Percentiles rank a stretch among this genome's conserved stretches.
These are phyloP conservation scores for Adrianichthys oophorus DNA, from an alignment of 2,797 vertebrate genomes.

Conservation along the genomic window DNA sequence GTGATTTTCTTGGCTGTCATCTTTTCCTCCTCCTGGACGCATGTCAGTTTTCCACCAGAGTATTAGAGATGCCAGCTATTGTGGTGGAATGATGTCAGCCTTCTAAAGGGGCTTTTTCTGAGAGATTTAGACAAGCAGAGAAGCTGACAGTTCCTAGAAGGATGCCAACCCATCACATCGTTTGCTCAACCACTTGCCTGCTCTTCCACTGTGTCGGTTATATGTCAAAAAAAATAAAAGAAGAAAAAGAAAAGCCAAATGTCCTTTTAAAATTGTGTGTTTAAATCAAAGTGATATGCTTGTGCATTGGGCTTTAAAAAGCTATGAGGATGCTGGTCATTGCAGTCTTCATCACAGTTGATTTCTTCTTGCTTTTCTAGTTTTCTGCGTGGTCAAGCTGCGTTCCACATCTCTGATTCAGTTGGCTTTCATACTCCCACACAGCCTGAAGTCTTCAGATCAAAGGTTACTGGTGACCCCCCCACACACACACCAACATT, in stretches of 20 bases:
- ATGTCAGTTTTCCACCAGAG: conserved; percentile 64
- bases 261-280: conserved; percentile 49
- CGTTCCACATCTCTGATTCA: conserved; percentile 6
- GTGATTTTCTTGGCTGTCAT: conserved; percentile 47
- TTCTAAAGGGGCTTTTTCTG: conserved; percentile 44
- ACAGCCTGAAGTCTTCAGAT: no score
- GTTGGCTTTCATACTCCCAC: no score
- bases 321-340: conserved; percentile 32
- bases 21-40: conserved; percentile 44
- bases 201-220: conserved; percentile 43
- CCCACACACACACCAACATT: no score
- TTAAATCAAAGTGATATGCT: conserved; percentile 30
- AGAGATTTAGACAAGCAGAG: conserved; percentile 38
- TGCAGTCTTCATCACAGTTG: conserved; percentile 25
- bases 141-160: conserved; percentile 58
- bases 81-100: conserved; percentile 65
- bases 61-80: conserved; percentile 56
- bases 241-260: conserved; percentile 24
- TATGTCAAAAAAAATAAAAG: neutral
- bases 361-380: neutral
- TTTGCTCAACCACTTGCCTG: conserved; percentile 44
- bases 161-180: conserved; percentile 60
- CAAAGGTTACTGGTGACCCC: no score
- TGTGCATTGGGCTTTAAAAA: conserved; percentile 25
- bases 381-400: conserved; percentile 1